A percentile compares a stretch with the other conserved stretches of the same genome.
phyloP scores from a whole-genome alignment of 2,888 invertebrate species.

The Lomographa bimaculata region DNA sequence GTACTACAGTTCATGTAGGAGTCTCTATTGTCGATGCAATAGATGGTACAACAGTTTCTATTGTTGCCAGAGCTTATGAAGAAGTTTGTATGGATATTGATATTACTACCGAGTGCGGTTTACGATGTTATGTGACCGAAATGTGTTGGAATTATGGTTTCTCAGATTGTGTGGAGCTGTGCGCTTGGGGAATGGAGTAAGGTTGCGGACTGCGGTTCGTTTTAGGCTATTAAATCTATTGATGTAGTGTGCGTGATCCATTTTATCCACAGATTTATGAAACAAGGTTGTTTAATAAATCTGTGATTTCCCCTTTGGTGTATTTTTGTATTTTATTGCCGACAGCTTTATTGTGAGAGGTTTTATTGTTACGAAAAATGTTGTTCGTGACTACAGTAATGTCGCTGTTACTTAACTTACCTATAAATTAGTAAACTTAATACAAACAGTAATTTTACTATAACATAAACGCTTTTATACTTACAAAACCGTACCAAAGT shows the following conservation, averaged over 20 bases:
- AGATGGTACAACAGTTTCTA: background rate
- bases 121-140: conserved; percentile 31
- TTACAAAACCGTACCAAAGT: too few species aligned
- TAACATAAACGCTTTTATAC: too few species aligned
- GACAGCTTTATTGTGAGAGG: too few species aligned
- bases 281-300: too few species aligned
- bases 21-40: background rate
- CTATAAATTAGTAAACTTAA: too few species aligned
- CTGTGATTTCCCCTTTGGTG: too few species aligned
- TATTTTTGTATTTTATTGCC: too few species aligned
- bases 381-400: too few species aligned
- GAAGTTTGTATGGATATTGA: background rate
- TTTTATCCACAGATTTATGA: too few species aligned
- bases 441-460: too few species aligned
- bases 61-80: background rate
- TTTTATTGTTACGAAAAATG: too few species aligned
- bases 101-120: conserved; percentile 20
- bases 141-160: conserved; percentile 29
- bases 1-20: conserved; percentile 5
- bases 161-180: conserved; percentile 26
- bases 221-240: conserved; percentile 20
- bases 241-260: conserved; percentile 11
- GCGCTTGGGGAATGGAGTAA: conserved; percentile 3
- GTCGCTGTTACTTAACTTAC: too few species aligned
- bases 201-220: conserved; percentile 5